These are phyloP conservation scores for Dendrolimus kikuchii DNA, from an alignment of 1,140 invertebrate species.

Conservation along the genomic window DNA sequence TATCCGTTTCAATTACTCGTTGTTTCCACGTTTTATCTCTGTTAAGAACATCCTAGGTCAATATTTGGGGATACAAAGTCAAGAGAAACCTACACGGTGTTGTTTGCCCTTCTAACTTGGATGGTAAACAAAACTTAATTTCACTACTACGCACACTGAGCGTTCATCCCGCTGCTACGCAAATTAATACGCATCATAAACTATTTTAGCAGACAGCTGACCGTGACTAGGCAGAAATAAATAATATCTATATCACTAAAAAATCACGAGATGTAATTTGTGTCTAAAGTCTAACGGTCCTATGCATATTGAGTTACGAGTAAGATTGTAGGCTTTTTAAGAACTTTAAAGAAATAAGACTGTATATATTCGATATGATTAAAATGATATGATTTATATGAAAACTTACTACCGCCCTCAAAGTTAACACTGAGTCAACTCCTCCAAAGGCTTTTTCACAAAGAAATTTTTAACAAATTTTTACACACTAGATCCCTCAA, in stretches of 20 bases:
- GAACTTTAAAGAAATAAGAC: no score
- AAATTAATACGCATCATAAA: slow-evolving; percentile 8
- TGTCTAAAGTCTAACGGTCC: slow-evolving; percentile 1
- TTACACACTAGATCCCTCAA: no score
- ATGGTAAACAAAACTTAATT: slow-evolving; percentile 11
- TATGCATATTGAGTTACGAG: no score
- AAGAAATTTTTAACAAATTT: no score
- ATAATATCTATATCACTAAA: slow-evolving; percentile 15
- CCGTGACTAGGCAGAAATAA: slow-evolving; percentile 19
- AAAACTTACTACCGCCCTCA: no score
- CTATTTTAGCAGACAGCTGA: slow-evolving; percentile 16
- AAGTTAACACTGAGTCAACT: no score
- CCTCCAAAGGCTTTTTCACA: no score
- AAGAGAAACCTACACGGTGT: slow-evolving; percentile 25
- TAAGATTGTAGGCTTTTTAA: no score
- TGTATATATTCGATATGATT: no score
- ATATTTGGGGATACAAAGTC: slow-evolving; percentile 44
- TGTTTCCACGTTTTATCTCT: slow-evolving; percentile 44
- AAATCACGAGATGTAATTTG: slow-evolving; percentile 18
- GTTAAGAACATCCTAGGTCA: slow-evolving; percentile 44
- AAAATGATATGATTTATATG: no score
- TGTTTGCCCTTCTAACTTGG: slow-evolving; percentile 10
- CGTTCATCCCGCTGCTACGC: slow-evolving; percentile 4
- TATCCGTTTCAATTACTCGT: slow-evolving; percentile 39
- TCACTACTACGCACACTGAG: slow-evolving; percentile 7